phyloP scores from a whole-genome alignment of 2,113 vertebrate species.

The Orycteropus afer region DNA sequence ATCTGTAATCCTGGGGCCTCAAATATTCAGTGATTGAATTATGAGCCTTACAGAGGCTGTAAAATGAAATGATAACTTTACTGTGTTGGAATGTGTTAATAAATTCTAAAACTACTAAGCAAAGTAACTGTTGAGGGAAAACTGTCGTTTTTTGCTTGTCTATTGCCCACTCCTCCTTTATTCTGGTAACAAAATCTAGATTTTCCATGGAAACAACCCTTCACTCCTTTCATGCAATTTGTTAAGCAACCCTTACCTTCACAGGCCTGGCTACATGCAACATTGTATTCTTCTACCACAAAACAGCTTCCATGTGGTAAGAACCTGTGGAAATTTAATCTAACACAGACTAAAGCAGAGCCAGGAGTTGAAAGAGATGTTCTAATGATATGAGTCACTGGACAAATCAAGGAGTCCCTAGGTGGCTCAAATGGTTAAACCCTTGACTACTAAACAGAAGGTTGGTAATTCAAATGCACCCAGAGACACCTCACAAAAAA shows the following conservation, averaged over 20 bases:
- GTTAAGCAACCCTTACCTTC: background rate
- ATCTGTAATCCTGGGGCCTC: background rate
- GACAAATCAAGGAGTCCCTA: background rate
- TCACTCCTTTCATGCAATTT: background rate
- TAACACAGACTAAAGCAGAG: background rate
- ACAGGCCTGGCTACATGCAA: background rate
- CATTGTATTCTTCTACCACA: background rate
- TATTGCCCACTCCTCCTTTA: background rate
- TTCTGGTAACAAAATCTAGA: background rate
- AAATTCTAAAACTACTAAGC: background rate
- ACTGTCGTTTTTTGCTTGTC: background rate
- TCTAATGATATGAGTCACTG: background rate
- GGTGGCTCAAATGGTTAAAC: background rate
- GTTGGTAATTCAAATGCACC: background rate
- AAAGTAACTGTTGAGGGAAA: background rate
- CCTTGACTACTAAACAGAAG: background rate
- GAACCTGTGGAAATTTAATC: background rate
- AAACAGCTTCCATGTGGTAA: background rate
- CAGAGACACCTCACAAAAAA: background rate
- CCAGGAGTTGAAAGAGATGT: background rate
- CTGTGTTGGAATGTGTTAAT: background rate
- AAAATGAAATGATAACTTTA: conserved; percentile 17
- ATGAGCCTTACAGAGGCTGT: background rate
- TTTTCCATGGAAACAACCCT: background rate
- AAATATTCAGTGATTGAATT: background rate